These are phyloP conservation scores for Karalla daura DNA, from an alignment of 2,797 vertebrate genomes.

Conservation along the genomic window DNA sequence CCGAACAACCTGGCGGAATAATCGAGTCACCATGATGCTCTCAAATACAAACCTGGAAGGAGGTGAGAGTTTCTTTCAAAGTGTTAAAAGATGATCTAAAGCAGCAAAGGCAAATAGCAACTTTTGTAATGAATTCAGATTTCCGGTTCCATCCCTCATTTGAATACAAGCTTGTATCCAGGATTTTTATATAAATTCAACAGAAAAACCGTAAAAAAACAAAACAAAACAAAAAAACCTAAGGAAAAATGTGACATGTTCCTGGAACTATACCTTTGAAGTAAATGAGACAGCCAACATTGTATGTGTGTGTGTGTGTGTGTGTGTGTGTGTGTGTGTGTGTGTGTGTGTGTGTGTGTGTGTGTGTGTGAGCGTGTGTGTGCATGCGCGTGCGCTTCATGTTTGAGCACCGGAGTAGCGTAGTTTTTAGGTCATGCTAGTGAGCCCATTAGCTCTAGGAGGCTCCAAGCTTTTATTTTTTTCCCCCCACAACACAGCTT, in stretches of 20 bases:
- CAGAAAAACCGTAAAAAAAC: neutral
- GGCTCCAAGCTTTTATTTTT: slow-evolving; percentile 34
- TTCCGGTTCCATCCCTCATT: neutral
- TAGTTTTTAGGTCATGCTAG: slow-evolving; percentile 77
- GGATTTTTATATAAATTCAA: slow-evolving; percentile 3
- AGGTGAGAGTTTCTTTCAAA: slow-evolving; percentile 2
- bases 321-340: neutral
- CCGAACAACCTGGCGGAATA: slow-evolving; percentile 28
- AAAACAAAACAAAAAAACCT: neutral
- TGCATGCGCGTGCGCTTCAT: slow-evolving; percentile 15
- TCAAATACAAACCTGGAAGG: neutral
- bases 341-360: slow-evolving; percentile 19
- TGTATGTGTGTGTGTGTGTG: slow-evolving; percentile 23
- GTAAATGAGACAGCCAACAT: slow-evolving; percentile 51
- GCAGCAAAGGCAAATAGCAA: neutral
- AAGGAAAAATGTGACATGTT: slow-evolving; percentile 30
- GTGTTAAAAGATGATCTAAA: neutral
- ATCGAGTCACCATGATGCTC: neutral
- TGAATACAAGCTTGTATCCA: slow-evolving; percentile 2
- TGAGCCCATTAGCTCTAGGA: slow-evolving; percentile 72
- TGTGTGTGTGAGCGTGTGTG: neutral
- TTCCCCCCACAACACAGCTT: slow-evolving; percentile 58
- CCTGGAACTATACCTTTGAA: slow-evolving; percentile 37
- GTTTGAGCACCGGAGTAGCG: slow-evolving; percentile 26
- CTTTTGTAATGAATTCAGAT: neutral